Percentiles rank a stretch among this genome's conserved stretches.
Evolutionary conservation across 2,888 invertebrate species (phyloP).

Genomic region (Steinernema scapterisci): DNA sequence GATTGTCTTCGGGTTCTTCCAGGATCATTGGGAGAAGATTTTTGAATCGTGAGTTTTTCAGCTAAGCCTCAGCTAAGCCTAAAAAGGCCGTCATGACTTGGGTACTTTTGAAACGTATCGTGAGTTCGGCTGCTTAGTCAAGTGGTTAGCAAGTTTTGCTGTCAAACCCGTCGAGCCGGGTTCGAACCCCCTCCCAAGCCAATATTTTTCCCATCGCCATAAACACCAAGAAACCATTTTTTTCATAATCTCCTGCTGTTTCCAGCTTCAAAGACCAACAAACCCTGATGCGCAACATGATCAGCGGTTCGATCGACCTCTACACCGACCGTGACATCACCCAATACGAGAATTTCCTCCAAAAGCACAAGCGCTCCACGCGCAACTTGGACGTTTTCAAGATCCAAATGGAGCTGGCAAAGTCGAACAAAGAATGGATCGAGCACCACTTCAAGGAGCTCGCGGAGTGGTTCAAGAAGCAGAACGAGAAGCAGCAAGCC

Average conservation of each 20-base stretch:
- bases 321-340: slow-evolving; percentile 19
- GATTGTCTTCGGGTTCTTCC: slow-evolving; percentile 58
- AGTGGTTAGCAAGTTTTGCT: too few species aligned
- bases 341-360: slow-evolving; percentile 48
- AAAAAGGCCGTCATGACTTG: too few species aligned
- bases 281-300: slow-evolving; percentile 44
- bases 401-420: slow-evolving; percentile 49
- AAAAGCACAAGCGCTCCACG: slow-evolving; percentile 46
- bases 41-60: slow-evolving; percentile 47
- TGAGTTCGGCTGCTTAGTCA: too few species aligned
- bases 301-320: slow-evolving; percentile 40
- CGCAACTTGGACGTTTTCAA: slow-evolving; percentile 47
- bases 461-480: slow-evolving; percentile 47
- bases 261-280: slow-evolving; percentile 54
- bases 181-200: slow-evolving; percentile 12
- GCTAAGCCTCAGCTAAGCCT: too few species aligned
- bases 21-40: slow-evolving; percentile 59
- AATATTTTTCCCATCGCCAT: slow-evolving; percentile 35
- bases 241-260: too few species aligned
- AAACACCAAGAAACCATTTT: neutral
- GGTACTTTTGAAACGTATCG: too few species aligned
- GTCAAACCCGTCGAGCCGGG: neutral
- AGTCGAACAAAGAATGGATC: slow-evolving; percentile 54
- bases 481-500: neutral
- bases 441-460: slow-evolving; percentile 51